Base-by-base conservation (phyloP, 2,888 invertebrate genomes). In the Plusia festucae region DNA sequence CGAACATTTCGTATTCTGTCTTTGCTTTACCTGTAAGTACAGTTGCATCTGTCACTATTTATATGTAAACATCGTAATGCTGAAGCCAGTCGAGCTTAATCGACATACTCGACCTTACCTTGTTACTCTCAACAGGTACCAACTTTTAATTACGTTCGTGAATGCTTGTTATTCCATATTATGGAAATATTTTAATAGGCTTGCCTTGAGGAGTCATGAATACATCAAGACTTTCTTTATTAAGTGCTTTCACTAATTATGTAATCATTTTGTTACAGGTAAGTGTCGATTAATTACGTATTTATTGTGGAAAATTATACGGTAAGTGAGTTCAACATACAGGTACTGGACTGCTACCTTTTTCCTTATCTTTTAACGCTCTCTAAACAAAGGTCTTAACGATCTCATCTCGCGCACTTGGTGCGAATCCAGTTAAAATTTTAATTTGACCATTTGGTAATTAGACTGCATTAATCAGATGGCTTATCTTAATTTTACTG, bases 231-330 rank as follows among this genome's bases (percentile, higher is more conserved):
- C 72, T 76, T 60, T 53, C 64, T 69, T 54, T 59, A 65, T 60
- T 53, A 24, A 16, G 20, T 57, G 20, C 46, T 44, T 80, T 81
- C 76, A 68, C 74, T 79, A 68, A 81, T 79, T 68, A 59, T 77
- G 63, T 77, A 80, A 78, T 66, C 73, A 73, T 73, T 84, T 88
- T 90, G 86, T 91, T 91, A 71, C 90, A 92, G 91, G 92, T 92
- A 91, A 92, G 91, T 91, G 74, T 82, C 76, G 56, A 69, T 75
- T 62, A 46, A 60, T 73, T 78, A 73, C n/a, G 49, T 56, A 57
- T 64, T 56, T 73, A 70, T 51, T 58, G 53, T n/a, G 53, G 65
- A n/a, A 52, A 54, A 53, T 60, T 64, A 62, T 52, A 54, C 46
- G 71, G 82, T 78, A 74, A 81, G 79, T 73, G 68, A 30, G 40